These are phyloP conservation scores for Calameuta pallipes DNA, from an alignment of 2,888 invertebrate species.

Conservation along the genomic window DNA sequence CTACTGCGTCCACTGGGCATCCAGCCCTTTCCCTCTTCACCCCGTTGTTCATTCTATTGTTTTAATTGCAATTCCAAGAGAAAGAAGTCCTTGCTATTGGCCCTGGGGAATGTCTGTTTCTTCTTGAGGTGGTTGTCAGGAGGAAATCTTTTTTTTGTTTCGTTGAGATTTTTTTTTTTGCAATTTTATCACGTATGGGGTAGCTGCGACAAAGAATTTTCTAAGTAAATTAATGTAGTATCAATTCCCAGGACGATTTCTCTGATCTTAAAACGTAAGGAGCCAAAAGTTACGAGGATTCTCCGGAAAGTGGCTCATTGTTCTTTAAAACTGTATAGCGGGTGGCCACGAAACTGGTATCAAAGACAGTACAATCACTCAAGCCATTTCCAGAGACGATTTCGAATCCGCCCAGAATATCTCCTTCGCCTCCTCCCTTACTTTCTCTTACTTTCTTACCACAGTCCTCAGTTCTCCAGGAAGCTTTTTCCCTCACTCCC, in stretches of 20 bases:
- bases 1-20: neutral
- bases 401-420: conserved; percentile 14
- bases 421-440: neutral
- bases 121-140: neutral
- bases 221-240: neutral
- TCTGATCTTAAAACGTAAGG: neutral
- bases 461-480: neutral
- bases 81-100: neutral
- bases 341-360: conserved; percentile 2
- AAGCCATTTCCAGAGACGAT: conserved; percentile 17
- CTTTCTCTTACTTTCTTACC: neutral
- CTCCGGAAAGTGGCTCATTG: neutral
- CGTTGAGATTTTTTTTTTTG: too few species aligned
- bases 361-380: neutral
- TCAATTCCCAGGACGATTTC: neutral
- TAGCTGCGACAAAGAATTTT: too few species aligned
- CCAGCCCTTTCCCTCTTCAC: neutral
- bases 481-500: neutral
- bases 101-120: neutral
- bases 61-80: neutral
- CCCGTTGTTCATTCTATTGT: neutral
- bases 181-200: too few species aligned
- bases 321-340: conserved; percentile 7
- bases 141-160: neutral
- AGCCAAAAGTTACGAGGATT: neutral